phyloP scores from a whole-genome alignment of 2,888 invertebrate species.

The Drosophila monieri region DNA sequence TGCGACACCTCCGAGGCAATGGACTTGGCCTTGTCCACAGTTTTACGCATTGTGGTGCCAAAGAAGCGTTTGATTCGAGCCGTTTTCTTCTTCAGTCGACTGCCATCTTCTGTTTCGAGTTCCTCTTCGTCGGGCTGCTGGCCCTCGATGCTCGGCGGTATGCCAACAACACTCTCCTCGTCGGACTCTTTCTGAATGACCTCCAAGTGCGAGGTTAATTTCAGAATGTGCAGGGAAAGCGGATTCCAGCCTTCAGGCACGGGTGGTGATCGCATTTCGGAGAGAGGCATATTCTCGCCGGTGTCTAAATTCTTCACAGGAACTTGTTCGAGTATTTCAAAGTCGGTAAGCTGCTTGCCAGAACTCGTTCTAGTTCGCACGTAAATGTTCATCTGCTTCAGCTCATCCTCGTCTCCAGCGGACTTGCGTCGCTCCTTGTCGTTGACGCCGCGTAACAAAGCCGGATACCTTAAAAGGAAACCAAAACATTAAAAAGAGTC shows the following conservation, averaged over 20 bases:
- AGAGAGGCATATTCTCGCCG: conserved; percentile 95
- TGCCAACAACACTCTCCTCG: conserved; percentile 89
- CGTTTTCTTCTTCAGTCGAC: conserved; percentile 84
- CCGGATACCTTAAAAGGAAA: conserved; percentile 75
- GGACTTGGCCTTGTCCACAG: conserved; percentile 95
- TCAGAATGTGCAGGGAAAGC: conserved; percentile 96
- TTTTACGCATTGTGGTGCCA: conserved; percentile 95
- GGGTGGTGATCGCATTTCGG: conserved; percentile 88
- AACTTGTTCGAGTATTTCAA: conserved; percentile 96
- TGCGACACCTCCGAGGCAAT: conserved; percentile 95
- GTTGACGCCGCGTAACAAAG: conserved; percentile 78
- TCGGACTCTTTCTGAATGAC: conserved; percentile 93
- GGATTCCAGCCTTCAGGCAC: conserved; percentile 95
- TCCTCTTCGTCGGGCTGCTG: conserved; percentile 84
- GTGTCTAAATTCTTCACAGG: conserved; percentile 92
- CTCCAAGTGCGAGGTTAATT: conserved; percentile 91
- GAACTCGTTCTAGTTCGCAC: conserved; percentile 93
- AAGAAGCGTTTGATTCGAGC: conserved; percentile 91
- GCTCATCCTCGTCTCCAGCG: conserved; percentile 91
- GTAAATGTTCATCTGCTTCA: conserved; percentile 89
- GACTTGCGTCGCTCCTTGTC: conserved; percentile 89
- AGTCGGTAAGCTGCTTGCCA: conserved; percentile 93
- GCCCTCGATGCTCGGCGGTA: conserved; percentile 84
- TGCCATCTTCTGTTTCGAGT: conserved; percentile 83
- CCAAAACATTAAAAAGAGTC: not conserved